Base-by-base conservation (phyloP, 2,888 invertebrate genomes). In the Rotaria magnacalcarata region DNA sequence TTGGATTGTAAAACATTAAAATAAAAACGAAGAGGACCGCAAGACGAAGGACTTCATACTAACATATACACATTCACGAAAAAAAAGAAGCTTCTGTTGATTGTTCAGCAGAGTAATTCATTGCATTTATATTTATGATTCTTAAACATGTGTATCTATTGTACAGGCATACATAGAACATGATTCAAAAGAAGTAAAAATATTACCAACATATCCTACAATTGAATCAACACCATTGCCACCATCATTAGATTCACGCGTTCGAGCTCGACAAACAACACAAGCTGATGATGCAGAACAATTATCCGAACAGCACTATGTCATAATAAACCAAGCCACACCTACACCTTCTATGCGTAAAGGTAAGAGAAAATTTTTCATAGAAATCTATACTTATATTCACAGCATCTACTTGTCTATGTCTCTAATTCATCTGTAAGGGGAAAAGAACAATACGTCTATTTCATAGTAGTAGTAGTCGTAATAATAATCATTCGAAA, bases 331-430 rank as follows among this genome's bases (percentile, higher is more conserved):
- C 24, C 24, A 16, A 43, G 41, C 41, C 47, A 80, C 75, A 24
- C 75, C 75, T 47, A 67, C 67, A 67, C 67, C 67, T 24, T 67
- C 67, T 27, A 67, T 67, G 67, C 67, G 67, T 34, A 67, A 16
- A 67, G 67, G 67, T 67, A 34, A 34, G 27, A 67, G 14, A 67
- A 67, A 34, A 67, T 16, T 67, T 34, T 27, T 67, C 14, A 67
- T 67, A 27, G 34, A 11, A 67, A 27, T 67, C 1, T n/a, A 3
- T 34, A 27, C 5, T 3, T 34, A 67, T 67, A 34, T 34, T 10
- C 6, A 5, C 67, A 34, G 16, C 67, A 67, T 67, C 34, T 67
- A 67, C 27, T 34, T 14, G 11, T 27, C 11, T 34, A 34, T 34
- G 67, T 67, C 34, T 16, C 67, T 67, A 34, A 67, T 67, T 67